Base-by-base conservation (phyloP, 2,888 invertebrate genomes). In the Athalia circularis region DNA sequence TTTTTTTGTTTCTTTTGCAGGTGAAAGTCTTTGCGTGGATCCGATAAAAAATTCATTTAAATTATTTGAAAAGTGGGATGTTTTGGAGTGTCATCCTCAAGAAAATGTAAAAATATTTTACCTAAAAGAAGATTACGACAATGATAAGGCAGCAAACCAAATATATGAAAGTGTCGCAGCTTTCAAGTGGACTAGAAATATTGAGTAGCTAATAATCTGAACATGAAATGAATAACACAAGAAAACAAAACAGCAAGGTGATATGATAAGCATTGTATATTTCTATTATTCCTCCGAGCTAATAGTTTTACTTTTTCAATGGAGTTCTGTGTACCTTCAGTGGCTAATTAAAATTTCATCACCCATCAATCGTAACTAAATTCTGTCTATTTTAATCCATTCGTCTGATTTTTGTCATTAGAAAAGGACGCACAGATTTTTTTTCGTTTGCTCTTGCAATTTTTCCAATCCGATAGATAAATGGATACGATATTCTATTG, bases 21-120 rank as follows among this genome's bases (percentile, higher is more conserved):
- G 95, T 82, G 98, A 98, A 91, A 96, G 97, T 86, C 94, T 97
- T 72, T 96, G 96, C 6, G 94, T 96, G 7, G 97, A 98, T 89
- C 95, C 96, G 0, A 94, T 98, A 74, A 94, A 95, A 87, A 97
- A 97, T 90, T 96, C 96, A 76, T 90, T 97, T 48, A 95, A 96
- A 83, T 90, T 97, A 0, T 94, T 96, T 59, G 94, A 96, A 82
- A 95, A 95, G 84, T 96, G 96, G 95, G 94, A 94, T 82, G 94
- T 96, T 9, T 86, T 98, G 52, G 95, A 96, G 87, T 92, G 87
- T 79, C 85, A 87, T 80, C 81, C 85, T 5, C 85, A 87, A 68
- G 87, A 88, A 43, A 89, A 88, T 9, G 77, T 86, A 4, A 90
- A 87, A 82, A 86, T 89, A 65, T 85, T 86, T 50, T 88, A 89